Conservation (phyloP, 2,888 invertebrate species). For the Rhimphoctona megacephalus region DNA sequence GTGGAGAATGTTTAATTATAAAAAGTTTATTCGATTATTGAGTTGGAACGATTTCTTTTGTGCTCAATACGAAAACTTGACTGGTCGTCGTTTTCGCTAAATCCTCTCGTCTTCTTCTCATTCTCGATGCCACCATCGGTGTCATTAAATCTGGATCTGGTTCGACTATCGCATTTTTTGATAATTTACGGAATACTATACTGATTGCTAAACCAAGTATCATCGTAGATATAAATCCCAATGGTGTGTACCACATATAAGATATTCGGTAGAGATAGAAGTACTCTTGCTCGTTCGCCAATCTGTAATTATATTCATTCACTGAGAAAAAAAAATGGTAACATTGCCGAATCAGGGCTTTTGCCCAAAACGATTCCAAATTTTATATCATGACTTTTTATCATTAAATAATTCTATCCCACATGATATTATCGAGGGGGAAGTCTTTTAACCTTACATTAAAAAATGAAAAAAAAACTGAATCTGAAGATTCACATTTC, state of each 20-base stretch:
- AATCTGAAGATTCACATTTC: too few relatives aligned
- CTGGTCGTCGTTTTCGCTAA: slow-evolving; percentile 70
- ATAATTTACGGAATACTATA: slow-evolving; percentile 80
- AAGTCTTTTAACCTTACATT: too few relatives aligned
- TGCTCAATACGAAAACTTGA: slow-evolving; percentile 2
- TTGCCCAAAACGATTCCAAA: too few relatives aligned
- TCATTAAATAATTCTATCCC: too few relatives aligned
- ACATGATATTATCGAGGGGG: too few relatives aligned
- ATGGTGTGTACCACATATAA: slow-evolving; percentile 90
- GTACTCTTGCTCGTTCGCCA: slow-evolving; percentile 79
- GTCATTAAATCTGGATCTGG: slow-evolving; percentile 87
- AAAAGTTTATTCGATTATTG: neutral
- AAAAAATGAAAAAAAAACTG: too few relatives aligned
- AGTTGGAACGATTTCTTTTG: slow-evolving; percentile 11
- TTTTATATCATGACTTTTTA: too few relatives aligned
- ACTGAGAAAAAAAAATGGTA: too few relatives aligned
- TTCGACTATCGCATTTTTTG: slow-evolving; percentile 76
- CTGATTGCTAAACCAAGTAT: slow-evolving; percentile 86
- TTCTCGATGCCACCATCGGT: slow-evolving; percentile 86
- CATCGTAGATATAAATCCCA: slow-evolving; percentile 86
- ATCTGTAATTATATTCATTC: slow-evolving; percentile 36
- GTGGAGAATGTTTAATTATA: neutral
- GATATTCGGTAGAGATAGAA: slow-evolving; percentile 90
- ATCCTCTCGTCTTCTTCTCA: slow-evolving; percentile 80
- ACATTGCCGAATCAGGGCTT: too few relatives aligned